These are phyloP conservation scores for Lagothrix lagotricha DNA, from an alignment of 2,797 vertebrate genomes.

Conservation along the genomic window DNA sequence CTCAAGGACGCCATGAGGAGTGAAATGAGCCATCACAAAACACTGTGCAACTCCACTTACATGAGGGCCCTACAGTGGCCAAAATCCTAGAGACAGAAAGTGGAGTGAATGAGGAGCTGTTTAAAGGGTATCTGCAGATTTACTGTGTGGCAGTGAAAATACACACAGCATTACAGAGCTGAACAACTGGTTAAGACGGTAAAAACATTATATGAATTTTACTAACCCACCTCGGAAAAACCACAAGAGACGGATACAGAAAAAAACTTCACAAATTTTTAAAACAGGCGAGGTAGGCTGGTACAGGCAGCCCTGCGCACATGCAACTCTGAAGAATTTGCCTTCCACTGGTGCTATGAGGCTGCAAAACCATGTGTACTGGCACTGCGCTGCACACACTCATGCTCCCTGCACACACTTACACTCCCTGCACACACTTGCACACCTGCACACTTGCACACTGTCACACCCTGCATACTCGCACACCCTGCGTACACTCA, in stretches of 20 bases:
- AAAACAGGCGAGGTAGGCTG: fast-evolving
- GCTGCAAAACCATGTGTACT: neutral
- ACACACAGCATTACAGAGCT: fast-evolving
- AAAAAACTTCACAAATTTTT: too few species aligned
- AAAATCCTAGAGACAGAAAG: neutral
- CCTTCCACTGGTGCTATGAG: fast-evolving
- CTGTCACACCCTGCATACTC: too few species aligned
- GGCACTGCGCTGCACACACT: too few species aligned
- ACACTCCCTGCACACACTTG: too few species aligned
- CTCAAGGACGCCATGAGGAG: fast-evolving
- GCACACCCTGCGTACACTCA: too few species aligned
- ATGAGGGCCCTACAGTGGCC: neutral
- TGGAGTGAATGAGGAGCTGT: neutral
- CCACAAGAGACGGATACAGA: neutral
- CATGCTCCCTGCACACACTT: too few species aligned
- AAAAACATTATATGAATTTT: too few species aligned
- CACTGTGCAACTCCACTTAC: too few species aligned
- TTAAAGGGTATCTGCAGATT: neutral
- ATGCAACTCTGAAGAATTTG: neutral
- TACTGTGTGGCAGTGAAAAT: neutral
- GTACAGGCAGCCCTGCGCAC: fast-evolving
- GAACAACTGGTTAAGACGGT: fast-evolving
- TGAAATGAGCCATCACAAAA: too few species aligned
- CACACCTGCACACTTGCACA: too few species aligned
- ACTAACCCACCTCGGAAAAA: neutral